Percentiles rank a stretch among this genome's conserved stretches.
phyloP scores from a whole-genome alignment of 2,888 invertebrate genomes.

The Oscheius sp. region DNA sequence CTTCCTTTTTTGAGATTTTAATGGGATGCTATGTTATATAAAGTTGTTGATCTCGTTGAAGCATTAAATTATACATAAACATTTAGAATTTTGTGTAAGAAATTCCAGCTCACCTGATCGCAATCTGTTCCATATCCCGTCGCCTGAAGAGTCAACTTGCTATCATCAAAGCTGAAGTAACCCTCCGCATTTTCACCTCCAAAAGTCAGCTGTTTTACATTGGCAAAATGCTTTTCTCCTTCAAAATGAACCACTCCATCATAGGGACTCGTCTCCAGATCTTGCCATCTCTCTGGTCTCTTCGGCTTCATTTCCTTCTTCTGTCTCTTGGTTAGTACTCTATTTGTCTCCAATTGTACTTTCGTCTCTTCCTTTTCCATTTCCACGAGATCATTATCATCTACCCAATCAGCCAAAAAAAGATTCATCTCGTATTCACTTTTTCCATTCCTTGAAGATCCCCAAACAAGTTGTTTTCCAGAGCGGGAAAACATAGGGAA shows the following conservation, averaged over 20 bases:
- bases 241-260: slow-evolving; percentile 51
- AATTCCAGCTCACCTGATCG: slow-evolving; percentile 63
- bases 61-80: no score
- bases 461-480: slow-evolving; percentile 42
- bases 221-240: slow-evolving; percentile 58
- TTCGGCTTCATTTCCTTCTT: no score
- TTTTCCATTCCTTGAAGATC: slow-evolving; percentile 29
- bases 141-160: slow-evolving; percentile 62
- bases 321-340: slow-evolving; percentile 4
- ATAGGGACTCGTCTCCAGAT: slow-evolving; percentile 43
- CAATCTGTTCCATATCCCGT: slow-evolving; percentile 62
- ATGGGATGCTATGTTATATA: no score
- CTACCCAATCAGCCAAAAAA: slow-evolving; percentile 57
- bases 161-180: slow-evolving; percentile 66
- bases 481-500: slow-evolving; percentile 56
- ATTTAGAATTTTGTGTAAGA: no score
- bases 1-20: neutral
- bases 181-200: slow-evolving; percentile 67
- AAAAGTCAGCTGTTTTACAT: slow-evolving; percentile 66
- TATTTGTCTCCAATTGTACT: slow-evolving; percentile 16
- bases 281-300: slow-evolving; percentile 39
- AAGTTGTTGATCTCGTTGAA: no score
- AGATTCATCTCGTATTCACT: slow-evolving; percentile 46
- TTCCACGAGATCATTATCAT: neutral
- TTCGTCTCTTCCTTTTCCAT: neutral